These are phyloP conservation scores for Ramazzottius varieornatus DNA, from an alignment of 2,888 invertebrate genomes.

Conservation along the genomic window DNA sequence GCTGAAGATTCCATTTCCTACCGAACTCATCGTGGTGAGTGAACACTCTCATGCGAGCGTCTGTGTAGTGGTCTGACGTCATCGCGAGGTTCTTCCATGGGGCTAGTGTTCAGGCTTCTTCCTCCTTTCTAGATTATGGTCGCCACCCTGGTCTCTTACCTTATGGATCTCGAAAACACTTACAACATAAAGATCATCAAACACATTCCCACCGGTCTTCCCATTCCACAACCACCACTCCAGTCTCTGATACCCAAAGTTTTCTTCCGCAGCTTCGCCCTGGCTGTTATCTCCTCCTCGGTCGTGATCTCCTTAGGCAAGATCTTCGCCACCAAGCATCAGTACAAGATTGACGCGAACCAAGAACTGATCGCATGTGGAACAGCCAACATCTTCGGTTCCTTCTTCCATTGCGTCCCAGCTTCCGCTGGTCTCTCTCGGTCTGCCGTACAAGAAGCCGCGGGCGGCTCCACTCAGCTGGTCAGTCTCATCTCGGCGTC, in stretches of 20 bases:
- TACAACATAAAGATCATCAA: neutral
- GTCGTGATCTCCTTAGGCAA: slow-evolving; percentile 45
- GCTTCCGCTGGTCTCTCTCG: neutral
- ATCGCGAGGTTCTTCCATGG: too few species aligned
- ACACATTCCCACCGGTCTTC: slow-evolving; percentile 8
- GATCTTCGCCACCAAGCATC: slow-evolving; percentile 42
- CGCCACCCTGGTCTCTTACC: neutral
- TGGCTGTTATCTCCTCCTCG: slow-evolving; percentile 35
- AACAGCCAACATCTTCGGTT: neutral
- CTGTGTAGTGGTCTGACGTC: too few species aligned
- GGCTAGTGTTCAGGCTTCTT: too few species aligned
- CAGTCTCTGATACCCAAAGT: slow-evolving; percentile 9
- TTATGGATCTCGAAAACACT: neutral
- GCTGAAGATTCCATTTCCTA: neutral
- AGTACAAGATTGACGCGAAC: slow-evolving; percentile 41
- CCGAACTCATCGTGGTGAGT: neutral
- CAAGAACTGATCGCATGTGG: slow-evolving; percentile 31
- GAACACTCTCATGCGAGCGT: neutral
- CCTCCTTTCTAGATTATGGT: neutral
- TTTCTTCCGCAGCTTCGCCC: slow-evolving; percentile 10
- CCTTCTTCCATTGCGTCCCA: neutral
- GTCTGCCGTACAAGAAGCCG: neutral
- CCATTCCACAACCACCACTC: slow-evolving; percentile 10
- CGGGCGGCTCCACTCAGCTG: slow-evolving; percentile 4
- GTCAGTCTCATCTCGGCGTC: neutral